Base-by-base conservation (phyloP, 2,888 invertebrate species). In the Calephelis perditalis region DNA sequence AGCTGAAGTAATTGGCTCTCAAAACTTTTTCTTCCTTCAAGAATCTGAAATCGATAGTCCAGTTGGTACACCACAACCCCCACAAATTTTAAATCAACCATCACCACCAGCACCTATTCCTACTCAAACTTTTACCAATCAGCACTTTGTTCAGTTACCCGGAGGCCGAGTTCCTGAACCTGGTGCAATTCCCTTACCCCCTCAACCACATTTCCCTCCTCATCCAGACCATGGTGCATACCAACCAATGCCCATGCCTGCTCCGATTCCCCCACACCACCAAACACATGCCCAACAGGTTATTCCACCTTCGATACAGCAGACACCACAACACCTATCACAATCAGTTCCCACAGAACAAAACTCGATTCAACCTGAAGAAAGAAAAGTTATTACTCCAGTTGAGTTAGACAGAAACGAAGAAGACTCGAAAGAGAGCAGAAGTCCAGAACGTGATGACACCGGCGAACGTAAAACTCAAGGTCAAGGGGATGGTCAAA, bases 11-110 rank as follows among this genome's bases (percentile, higher is more conserved):
- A 93, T 96, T 68, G 95, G 95, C 40, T 92, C 93, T 7, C 95
- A 95, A 62, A 95, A 94, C 78, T 95, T 96, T 83, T 95, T 93
- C 80, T 96, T 96, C 81, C 92, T 97, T 61, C 97, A 98, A 90
- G 97, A 98, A 75, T 97, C 97, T 35, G 97, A 97, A 84, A 91
- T 96, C 67, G 96, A 96, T 79, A 94, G 95, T 58, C 94, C 95
- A 0, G 93, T 94, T 40, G 86, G 89, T 35, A 86, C 92, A 3
- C 90, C 91, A 3, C 92, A 84, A 75, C 92, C 81, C 70, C 90
- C 81, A 9, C 79, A 75, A 10, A 74, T 84, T 9, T 68, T 81
- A 44, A 86, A 84, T 54, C 92, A 92, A 68, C 84, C 86, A 47
- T 82, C 85, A 37, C 74, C 75, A 12, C 76, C 77, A 7, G 85